These are phyloP conservation scores for Mythimna pallens DNA, from an alignment of 2,888 invertebrate species.

Conservation along the genomic window DNA sequence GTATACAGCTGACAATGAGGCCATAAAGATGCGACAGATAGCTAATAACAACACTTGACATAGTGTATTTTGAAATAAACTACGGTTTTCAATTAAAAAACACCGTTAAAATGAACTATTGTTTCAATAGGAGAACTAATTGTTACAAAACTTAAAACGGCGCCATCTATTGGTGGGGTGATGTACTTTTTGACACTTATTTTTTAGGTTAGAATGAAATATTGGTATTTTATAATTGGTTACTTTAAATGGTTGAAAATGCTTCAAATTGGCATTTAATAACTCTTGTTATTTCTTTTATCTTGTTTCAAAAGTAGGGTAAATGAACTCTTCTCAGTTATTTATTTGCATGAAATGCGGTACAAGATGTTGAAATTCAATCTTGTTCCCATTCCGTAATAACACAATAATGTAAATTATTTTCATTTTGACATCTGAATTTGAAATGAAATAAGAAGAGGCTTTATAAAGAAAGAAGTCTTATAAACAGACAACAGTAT, in stretches of 20 bases:
- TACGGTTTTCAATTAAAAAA: not conserved
- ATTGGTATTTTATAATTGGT: not conserved
- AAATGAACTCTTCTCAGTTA: slow-evolving; percentile 4
- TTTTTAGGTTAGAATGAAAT: not conserved
- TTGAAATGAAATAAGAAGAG: slow-evolving; percentile 8
- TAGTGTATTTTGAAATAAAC: slow-evolving; percentile 1
- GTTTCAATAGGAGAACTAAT: not conserved
- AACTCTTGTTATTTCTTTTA: not conserved
- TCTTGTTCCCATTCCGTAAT: slow-evolving; percentile 3
- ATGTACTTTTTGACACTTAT: not conserved
- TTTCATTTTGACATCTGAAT: slow-evolving; percentile 36
- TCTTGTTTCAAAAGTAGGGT: not conserved
- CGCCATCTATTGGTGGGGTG: slow-evolving; percentile 38
- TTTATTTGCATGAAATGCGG: slow-evolving; percentile 30
- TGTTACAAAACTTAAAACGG: not conserved
- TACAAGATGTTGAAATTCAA: slow-evolving; percentile 23
- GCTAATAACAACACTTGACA: slow-evolving; percentile 1
- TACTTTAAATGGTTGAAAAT: not conserved
- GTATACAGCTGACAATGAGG: slow-evolving; percentile 6
- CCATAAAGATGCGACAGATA: slow-evolving; percentile 19
- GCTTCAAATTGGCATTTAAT: not conserved
- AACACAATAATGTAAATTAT: slow-evolving; percentile 37
- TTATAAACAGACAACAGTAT: not conserved
- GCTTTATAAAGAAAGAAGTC: not conserved
- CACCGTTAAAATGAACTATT: slow-evolving; percentile 29